Conservation (phyloP, 92 coral and sea anemone genomes). For the Bergia sp. region DNA sequence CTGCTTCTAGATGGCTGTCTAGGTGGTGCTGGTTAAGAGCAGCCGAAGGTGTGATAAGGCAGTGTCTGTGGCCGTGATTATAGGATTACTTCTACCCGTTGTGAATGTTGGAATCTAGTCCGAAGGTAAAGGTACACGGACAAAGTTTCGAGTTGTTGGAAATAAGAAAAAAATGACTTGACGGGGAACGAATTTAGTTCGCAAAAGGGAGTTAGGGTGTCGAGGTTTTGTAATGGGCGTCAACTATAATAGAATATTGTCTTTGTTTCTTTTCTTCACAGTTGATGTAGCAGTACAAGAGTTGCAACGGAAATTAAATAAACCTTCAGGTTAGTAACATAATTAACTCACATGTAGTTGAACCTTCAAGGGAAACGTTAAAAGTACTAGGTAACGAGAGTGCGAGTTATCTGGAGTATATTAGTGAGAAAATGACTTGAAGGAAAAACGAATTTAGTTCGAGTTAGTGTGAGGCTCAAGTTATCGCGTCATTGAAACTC, state of each 20-base stretch:
- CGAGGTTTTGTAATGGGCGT: neutral
- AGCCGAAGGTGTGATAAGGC: slow-evolving; percentile 79
- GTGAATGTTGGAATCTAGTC: neutral
- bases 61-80: neutral
- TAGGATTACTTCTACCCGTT: neutral
- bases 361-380: neutral
- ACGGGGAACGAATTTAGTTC: neutral
- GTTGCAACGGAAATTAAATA: slow-evolving; percentile 61
- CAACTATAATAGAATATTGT: neutral
- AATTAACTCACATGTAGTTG: neutral
- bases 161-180: too few relatives aligned
- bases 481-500: neutral
- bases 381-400: neutral
- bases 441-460: too few relatives aligned
- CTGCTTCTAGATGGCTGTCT: too few relatives aligned
- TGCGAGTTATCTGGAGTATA: too few relatives aligned
- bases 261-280: slow-evolving; percentile 23
- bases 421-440: too few relatives aligned
- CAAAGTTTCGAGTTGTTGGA: neutral
- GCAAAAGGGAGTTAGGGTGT: neutral
- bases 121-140: neutral
- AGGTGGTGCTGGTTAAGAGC: slow-evolving; percentile 46
- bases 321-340: slow-evolving; percentile 57
- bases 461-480: neutral
- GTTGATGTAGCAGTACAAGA: slow-evolving; percentile 83